These are phyloP conservation scores for Epinephelus moara DNA, from an alignment of 2,113 vertebrate genomes.

Conservation along the genomic window DNA sequence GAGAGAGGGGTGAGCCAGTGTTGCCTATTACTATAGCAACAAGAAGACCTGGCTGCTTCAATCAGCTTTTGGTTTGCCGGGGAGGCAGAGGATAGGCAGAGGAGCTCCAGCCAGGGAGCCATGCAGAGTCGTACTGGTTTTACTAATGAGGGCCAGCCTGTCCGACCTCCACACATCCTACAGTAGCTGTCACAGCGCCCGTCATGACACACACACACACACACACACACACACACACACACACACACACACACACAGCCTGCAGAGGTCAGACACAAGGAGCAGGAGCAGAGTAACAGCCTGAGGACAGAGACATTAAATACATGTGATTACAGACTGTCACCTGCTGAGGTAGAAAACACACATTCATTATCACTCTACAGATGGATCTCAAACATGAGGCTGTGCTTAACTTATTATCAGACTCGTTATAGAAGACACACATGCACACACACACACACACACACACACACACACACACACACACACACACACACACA, in stretches of 20 bases:
- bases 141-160: constrained; percentile 75
- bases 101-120: constrained; percentile 46
- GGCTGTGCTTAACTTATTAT: neutral
- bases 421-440: neutral
- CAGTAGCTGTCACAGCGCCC: constrained; percentile 33
- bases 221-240: neutral
- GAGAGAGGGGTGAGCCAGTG: constrained; percentile 65
- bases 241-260: constrained; percentile 1
- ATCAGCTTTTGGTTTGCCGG: constrained; percentile 71
- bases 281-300: constrained; percentile 31
- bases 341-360: neutral
- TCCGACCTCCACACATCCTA: constrained; percentile 55
- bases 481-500: no score
- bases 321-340: no score
- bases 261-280: constrained; percentile 39
- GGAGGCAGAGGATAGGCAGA: constrained; percentile 63
- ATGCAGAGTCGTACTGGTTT: constrained; percentile 52
- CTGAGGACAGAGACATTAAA: neutral
- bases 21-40: constrained; percentile 87
- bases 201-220: constrained; percentile 4
- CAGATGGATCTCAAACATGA: neutral
- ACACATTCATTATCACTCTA: neutral
- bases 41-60: constrained; percentile 81
- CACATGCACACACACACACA: no score
- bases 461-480: no score